Evolutionary conservation across 1,140 invertebrate genomes (phyloP).

Genomic region (Bombus cullumanus): DNA sequence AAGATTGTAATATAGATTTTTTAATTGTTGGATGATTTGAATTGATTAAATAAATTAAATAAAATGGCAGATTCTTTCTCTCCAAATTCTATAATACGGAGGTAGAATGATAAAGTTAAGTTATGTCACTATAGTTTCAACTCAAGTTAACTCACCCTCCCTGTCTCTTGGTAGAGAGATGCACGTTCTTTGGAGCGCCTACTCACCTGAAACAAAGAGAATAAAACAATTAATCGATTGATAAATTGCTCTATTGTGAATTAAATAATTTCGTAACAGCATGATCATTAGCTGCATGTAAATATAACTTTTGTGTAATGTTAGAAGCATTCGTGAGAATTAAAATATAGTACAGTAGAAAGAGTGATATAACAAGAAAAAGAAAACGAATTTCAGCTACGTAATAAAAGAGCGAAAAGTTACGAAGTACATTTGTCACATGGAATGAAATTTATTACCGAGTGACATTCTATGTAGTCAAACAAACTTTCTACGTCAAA

Average conservation of each 20-base stretch:
- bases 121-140: constrained; percentile 50
- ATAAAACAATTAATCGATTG: constrained; percentile 26
- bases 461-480: not conserved
- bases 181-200: constrained; percentile 74
- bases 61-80: not conserved
- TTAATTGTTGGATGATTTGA: no score
- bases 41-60: no score
- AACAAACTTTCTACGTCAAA: not conserved
- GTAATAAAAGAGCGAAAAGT: not conserved
- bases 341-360: not conserved
- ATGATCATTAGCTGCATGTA: not conserved
- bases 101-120: not conserved
- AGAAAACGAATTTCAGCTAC: not conserved
- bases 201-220: constrained; percentile 77
- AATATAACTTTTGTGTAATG: not conserved
- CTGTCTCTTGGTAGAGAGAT: constrained; percentile 69
- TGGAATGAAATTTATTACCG: not conserved
- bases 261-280: not conserved
- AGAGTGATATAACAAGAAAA: not conserved
- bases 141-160: constrained; percentile 75
- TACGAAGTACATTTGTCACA: not conserved
- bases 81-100: not conserved
- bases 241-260: not conserved
- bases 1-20: not conserved
- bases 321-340: not conserved